These are phyloP conservation scores for Tipula lateralis DNA, from an alignment of 2,888 invertebrate genomes.

Conservation along the genomic window DNA sequence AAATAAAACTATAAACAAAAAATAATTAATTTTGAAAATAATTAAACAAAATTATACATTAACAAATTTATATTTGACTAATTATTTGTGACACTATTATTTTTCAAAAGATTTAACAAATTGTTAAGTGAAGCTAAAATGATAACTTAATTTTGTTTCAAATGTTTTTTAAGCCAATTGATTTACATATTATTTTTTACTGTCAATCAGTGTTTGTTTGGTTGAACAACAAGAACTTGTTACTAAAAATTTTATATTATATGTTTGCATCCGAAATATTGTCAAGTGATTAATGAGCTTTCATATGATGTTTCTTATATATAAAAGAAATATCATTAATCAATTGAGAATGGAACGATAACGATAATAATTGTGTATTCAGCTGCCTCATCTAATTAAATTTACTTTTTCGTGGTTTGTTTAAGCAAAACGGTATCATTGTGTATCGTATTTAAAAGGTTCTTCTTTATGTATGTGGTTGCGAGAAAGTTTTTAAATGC, in stretches of 20 bases:
- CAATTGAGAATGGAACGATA: conserved; percentile 6
- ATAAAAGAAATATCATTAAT: not conserved
- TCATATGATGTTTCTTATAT: not conserved
- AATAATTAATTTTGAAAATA: not conserved
- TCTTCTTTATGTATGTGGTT: too few relatives aligned
- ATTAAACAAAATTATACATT: not conserved
- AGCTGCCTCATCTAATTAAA: conserved; percentile 24
- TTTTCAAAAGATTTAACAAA: not conserved
- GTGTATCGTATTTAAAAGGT: too few relatives aligned
- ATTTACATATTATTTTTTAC: not conserved
- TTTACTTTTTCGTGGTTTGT: conserved; percentile 13
- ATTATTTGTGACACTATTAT: not conserved
- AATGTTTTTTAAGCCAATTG: not conserved
- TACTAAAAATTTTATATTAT: not conserved
- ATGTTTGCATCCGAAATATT: not conserved
- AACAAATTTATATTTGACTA: not conserved
- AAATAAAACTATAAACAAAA: not conserved
- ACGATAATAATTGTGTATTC: conserved; percentile 24
- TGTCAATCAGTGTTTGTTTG: conserved; percentile 1
- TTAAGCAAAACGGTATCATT: not conserved
- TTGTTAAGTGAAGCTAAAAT: not conserved
- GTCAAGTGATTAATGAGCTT: conserved; percentile 1
- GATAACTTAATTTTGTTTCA: not conserved
- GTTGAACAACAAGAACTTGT: conserved; percentile 11
- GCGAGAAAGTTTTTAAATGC: too few relatives aligned